Percentiles rank a stretch among this genome's conserved stretches.
Conservation (phyloP, 2,797 vertebrate species). For the Clarias platycephalus region DNA sequence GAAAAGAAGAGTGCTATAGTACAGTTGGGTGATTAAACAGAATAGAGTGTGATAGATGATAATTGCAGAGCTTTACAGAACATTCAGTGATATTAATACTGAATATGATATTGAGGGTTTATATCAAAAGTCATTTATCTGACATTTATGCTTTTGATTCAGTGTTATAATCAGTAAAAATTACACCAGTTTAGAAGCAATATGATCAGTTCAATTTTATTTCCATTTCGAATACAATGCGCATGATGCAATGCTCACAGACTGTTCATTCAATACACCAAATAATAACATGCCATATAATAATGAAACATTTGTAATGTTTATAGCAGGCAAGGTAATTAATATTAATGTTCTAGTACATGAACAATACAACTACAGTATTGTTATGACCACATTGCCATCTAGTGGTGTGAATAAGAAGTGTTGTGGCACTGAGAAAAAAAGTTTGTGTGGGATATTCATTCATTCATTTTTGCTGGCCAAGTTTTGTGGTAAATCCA, state of each 20-base stretch:
- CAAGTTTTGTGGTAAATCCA: neutral
- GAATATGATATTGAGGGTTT: neutral
- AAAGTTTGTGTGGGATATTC: neutral
- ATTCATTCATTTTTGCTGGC: neutral
- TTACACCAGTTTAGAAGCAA: neutral
- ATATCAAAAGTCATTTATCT: neutral
- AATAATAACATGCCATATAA: neutral
- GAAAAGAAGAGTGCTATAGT: neutral
- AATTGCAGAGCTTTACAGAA: neutral
- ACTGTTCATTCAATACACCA: neutral
- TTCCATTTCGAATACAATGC: neutral
- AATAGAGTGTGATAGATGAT: neutral
- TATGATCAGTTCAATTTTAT: neutral
- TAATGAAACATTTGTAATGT: neutral
- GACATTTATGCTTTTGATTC: neutral
- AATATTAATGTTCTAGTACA: neutral
- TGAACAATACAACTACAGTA: neutral
- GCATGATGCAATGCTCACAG: neutral
- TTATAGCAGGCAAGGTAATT: neutral
- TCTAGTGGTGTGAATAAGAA: conserved; percentile 35
- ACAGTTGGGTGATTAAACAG: neutral
- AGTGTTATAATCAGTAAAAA: neutral
- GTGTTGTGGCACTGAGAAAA: neutral
- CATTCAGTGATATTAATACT: neutral
- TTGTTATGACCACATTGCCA: conserved; percentile 40